Evolutionary conservation across 2,113 vertebrate species (phyloP).

Genomic region (Aramus guarauna): DNA sequence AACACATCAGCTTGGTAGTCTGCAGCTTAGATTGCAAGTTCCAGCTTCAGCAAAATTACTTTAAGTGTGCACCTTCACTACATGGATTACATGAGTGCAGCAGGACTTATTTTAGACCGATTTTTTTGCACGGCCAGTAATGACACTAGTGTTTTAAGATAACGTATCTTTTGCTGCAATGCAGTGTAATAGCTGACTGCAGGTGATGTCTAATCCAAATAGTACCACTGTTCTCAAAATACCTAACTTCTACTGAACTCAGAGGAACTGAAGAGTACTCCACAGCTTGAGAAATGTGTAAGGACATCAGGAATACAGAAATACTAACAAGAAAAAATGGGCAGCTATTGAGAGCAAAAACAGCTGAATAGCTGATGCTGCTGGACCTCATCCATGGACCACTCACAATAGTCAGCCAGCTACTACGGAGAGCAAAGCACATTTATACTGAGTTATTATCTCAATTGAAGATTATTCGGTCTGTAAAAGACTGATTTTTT

Average conservation of each 20-base stretch:
- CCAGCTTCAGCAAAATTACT: not conserved
- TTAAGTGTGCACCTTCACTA: not conserved
- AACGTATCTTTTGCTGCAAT: not conserved
- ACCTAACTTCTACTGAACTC: not conserved
- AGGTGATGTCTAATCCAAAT: not conserved
- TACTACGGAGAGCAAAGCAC: conserved; percentile 14
- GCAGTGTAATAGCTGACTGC: not conserved
- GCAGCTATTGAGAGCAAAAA: not conserved
- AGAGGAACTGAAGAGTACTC: too few relatives aligned
- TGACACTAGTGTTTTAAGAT: not conserved
- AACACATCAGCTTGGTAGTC: not conserved
- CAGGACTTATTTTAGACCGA: not conserved
- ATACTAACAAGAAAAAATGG: not conserved
- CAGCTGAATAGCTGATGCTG: conserved; percentile 9
- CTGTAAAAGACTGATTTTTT: not conserved
- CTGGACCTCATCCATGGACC: not conserved
- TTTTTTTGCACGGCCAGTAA: not conserved
- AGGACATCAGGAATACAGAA: not conserved
- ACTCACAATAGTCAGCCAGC: not conserved
- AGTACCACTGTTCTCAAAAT: not conserved
- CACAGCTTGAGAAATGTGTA: not conserved
- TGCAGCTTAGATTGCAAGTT: not conserved
- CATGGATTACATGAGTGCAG: not conserved
- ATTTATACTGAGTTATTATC: not conserved
- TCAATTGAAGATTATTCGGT: not conserved